Evolutionary conservation across 2,113 vertebrate species (phyloP).

Genomic region (Oryctolagus cuniculus): mOryCun1.1 NC_091432.1:127876501-127877000

Average conservation of each 20-base stretch:
- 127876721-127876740: background rate
- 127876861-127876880: background rate
- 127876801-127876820: background rate
- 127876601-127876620: background rate
- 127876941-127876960: too few species aligned
- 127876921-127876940: too few species aligned
- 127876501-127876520: conserved; percentile 50
- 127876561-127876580: background rate
- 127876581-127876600: background rate
- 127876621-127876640: background rate
- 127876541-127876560: conserved; percentile 74
- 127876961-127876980: too few species aligned
- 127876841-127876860: background rate
- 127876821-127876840: background rate
- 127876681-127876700: background rate
- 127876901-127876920: too few species aligned
- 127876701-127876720: background rate
- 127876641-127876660: background rate
- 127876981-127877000: too few species aligned
- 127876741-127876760: background rate
- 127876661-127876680: background rate
- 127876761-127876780: background rate
- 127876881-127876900: background rate
- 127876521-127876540: conserved; percentile 70
- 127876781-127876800: background rate